Evolutionary conservation across 2,888 invertebrate species (phyloP).

Genomic region (Thysanoteuthis rhombus): DNA sequence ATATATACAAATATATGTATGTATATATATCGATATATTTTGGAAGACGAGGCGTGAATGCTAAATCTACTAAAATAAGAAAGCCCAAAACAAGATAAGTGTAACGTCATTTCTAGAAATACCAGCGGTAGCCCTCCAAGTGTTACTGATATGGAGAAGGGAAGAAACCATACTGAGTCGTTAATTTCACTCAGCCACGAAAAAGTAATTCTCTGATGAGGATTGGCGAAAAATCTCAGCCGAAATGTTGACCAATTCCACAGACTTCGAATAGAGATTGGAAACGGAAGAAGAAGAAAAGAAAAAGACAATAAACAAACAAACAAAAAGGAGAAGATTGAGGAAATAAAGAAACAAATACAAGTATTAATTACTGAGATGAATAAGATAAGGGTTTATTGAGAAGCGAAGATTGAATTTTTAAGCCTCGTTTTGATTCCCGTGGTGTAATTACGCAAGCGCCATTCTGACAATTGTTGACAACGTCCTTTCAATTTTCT

Average conservation of each 20-base stretch:
- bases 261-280: background rate
- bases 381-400: background rate
- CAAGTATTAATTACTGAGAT: background rate
- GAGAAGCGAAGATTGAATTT: background rate
- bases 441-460: background rate
- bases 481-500: background rate
- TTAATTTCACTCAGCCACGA: background rate
- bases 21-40: background rate
- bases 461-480: background rate
- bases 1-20: background rate
- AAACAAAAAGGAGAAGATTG: too few relatives aligned
- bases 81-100: background rate
- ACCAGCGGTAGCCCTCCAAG: background rate
- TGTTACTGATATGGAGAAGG: background rate
- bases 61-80: background rate
- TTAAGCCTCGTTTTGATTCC: constrained; percentile 12
- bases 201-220: background rate
- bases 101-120: background rate
- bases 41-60: background rate
- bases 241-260: background rate
- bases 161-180: background rate
- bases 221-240: background rate
- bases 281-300: background rate
- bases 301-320: background rate
- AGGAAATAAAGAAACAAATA: background rate